Evolutionary conservation across 92 coral and sea anemone genomes (phyloP).

Genomic region (Metridium senile): DNA sequence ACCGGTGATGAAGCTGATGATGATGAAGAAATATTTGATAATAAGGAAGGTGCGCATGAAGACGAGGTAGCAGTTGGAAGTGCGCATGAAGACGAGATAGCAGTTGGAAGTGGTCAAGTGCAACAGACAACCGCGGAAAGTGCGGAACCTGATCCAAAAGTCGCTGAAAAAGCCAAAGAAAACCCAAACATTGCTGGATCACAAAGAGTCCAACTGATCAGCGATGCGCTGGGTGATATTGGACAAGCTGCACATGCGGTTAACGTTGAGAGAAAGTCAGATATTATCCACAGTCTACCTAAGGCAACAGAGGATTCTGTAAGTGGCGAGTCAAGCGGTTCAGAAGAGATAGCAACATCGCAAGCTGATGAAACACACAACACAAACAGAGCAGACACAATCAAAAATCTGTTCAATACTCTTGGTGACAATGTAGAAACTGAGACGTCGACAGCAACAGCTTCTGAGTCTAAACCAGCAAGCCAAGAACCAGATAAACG

Average conservation of each 20-base stretch:
- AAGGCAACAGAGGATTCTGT: slow-evolving; percentile 34
- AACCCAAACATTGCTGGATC: slow-evolving; percentile 1
- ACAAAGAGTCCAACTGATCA: slow-evolving; percentile 58
- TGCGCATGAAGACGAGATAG: background rate
- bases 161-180: background rate
- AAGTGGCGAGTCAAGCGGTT: slow-evolving; percentile 22
- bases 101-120: background rate
- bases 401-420: slow-evolving; percentile 77
- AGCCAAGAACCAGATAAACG: slow-evolving; percentile 13
- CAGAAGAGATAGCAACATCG: slow-evolving; percentile 14
- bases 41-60: slow-evolving; percentile 16
- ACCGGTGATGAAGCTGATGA: slow-evolving; percentile 34
- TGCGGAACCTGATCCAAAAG: background rate
- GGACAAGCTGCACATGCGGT: slow-evolving; percentile 70
- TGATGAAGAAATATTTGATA: slow-evolving; percentile 15
- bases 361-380: slow-evolving; percentile 15
- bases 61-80: slow-evolving; percentile 7
- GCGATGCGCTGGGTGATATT: slow-evolving; percentile 69
- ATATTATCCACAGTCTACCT: slow-evolving; percentile 72
- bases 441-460: slow-evolving; percentile 42
- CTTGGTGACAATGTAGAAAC: slow-evolving; percentile 55
- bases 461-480: background rate
- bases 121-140: background rate
- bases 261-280: slow-evolving; percentile 68
- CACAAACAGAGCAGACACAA: slow-evolving; percentile 36